Conservation (phyloP, 2,113 vertebrate genomes). For the Aegithalos caudatus region DNA sequence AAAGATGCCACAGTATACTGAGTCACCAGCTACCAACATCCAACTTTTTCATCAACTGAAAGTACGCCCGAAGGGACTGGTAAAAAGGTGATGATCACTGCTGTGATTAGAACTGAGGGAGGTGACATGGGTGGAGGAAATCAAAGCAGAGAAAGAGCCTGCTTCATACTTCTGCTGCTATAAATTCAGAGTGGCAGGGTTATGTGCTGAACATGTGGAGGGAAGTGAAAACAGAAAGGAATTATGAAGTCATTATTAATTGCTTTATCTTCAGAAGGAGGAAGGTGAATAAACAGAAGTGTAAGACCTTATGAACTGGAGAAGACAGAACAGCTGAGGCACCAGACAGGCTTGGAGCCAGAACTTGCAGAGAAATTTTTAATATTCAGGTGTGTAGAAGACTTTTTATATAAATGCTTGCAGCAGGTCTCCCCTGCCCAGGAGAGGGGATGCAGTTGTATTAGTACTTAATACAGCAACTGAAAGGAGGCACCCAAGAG, state of each 20-base stretch:
- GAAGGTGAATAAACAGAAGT: not conserved
- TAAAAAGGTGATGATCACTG: not conserved
- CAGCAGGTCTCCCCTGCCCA: not conserved
- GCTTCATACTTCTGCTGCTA: not conserved
- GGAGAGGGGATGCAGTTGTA: not conserved
- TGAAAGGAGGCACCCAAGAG: not conserved
- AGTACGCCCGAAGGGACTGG: not conserved
- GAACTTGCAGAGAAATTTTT: not conserved
- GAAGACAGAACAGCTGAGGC: not conserved
- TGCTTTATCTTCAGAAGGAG: not conserved
- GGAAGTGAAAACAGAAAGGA: not conserved
- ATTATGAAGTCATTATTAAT: not conserved
- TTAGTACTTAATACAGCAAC: not conserved
- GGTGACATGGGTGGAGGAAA: not conserved
- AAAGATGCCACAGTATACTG: not conserved
- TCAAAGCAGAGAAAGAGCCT: not conserved
- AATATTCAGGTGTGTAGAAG: not conserved
- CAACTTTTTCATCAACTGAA: not conserved
- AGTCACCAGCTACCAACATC: not conserved
- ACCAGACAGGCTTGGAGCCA: not conserved
- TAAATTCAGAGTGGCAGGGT: not conserved
- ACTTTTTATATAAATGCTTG: not conserved
- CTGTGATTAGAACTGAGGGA: not conserved
- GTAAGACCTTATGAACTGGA: not conserved
- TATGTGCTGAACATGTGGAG: not conserved